Percentiles rank a stretch among this genome's conserved stretches.
Conservation (phyloP, 2,797 vertebrate species). For the Trichosurus vulpecula region DNA sequence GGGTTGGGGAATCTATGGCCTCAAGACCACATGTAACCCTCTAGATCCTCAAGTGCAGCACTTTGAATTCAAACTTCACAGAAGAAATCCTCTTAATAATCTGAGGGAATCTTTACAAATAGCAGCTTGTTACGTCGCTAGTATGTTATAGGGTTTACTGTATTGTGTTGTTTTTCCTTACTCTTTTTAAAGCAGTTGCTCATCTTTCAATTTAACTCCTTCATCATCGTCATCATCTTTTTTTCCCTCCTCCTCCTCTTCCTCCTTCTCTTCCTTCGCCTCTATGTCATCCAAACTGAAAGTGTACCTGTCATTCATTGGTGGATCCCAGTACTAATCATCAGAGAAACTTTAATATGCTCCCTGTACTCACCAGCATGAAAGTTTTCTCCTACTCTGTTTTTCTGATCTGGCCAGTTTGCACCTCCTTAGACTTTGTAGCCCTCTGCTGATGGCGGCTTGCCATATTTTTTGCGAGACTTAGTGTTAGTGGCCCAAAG, state of each 20-base stretch:
- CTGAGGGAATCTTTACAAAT: background rate
- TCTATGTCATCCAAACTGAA: background rate
- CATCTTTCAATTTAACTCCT: constrained; percentile 2
- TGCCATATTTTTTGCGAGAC: background rate
- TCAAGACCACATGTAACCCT: background rate
- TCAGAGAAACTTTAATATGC: background rate
- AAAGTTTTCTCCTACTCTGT: background rate
- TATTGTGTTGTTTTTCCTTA: constrained; percentile 27
- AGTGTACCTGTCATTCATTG: background rate
- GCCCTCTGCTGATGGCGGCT: background rate
- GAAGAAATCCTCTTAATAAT: constrained; percentile 7
- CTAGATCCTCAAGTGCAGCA: too few species aligned
- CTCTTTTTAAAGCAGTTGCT: background rate
- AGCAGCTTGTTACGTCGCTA: background rate
- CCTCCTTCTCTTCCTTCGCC: background rate
- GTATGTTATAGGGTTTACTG: background rate
- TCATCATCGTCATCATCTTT: background rate
- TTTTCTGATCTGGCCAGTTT: background rate
- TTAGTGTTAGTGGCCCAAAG: background rate
- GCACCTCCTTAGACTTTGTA: background rate
- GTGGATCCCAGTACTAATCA: background rate
- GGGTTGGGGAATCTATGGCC: too few species aligned
- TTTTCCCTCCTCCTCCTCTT: background rate
- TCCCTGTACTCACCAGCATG: background rate
- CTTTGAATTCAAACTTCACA: too few species aligned